These are phyloP conservation scores for Paguma larvata DNA, from an alignment of 2,797 vertebrate species.

Conservation along the genomic window DNA sequence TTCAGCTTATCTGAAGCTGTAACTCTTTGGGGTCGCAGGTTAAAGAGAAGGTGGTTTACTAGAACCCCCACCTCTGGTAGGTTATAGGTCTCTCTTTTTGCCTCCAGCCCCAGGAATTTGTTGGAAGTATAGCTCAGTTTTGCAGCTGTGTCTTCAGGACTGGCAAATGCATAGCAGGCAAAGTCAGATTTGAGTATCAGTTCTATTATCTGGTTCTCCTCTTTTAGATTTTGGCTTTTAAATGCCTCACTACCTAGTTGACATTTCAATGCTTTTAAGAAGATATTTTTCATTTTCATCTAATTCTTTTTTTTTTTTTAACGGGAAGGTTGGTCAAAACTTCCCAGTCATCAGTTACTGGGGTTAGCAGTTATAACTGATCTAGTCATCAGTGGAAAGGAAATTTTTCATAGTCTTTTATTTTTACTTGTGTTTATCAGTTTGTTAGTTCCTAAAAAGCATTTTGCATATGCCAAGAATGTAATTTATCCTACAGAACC, in stretches of 20 bases:
- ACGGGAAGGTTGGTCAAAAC: background rate
- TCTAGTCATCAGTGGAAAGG: conserved; percentile 20
- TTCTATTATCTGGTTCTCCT: background rate
- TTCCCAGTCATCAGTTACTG: background rate
- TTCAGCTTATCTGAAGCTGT: background rate
- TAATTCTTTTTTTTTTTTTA: background rate
- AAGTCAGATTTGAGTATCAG: conserved; percentile 16
- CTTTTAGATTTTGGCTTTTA: conserved; percentile 21
- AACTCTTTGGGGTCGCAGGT: background rate
- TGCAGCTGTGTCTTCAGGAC: background rate
- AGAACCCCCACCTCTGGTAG: background rate
- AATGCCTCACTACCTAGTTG: background rate
- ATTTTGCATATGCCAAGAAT: background rate
- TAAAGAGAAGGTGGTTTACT: background rate
- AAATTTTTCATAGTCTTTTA: background rate
- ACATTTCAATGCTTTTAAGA: conserved; percentile 39
- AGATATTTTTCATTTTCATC: background rate
- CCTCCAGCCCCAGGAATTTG: background rate
- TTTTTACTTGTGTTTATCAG: background rate
- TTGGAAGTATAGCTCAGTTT: background rate
- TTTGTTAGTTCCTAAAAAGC: conserved; percentile 12
- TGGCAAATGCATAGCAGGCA: background rate
- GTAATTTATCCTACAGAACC: background rate
- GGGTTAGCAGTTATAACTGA: conserved; percentile 4
- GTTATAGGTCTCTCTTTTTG: background rate